Conservation (phyloP, 2,888 invertebrate species). For the Heteromyza rotundicornis region DNA sequence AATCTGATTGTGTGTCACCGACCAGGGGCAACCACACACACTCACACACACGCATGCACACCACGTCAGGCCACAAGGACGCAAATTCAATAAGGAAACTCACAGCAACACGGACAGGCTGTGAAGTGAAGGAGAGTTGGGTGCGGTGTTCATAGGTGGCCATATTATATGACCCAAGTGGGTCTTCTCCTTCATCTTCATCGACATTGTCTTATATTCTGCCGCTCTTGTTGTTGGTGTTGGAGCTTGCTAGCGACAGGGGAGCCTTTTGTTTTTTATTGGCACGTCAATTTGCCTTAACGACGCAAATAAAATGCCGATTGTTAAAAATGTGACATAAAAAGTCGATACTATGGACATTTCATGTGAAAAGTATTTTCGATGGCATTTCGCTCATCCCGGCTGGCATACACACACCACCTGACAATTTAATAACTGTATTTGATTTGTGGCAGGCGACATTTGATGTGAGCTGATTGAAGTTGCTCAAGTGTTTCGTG, state of each 20-base stretch:
- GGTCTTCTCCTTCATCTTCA: neutral
- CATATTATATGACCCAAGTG: neutral
- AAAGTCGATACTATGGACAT: neutral
- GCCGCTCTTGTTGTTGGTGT: neutral
- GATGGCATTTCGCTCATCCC: neutral
- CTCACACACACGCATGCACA: no score
- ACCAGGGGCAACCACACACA: neutral
- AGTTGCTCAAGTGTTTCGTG: neutral
- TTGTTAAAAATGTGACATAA: slow-evolving; percentile 24
- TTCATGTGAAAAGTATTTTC: neutral
- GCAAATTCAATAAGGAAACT: slow-evolving; percentile 1
- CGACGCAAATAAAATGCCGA: slow-evolving; percentile 26
- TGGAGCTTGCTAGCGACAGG: slow-evolving; percentile 19
- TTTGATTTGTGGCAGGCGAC: slow-evolving; percentile 3
- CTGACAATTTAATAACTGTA: slow-evolving; percentile 7
- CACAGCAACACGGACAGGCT: neutral
- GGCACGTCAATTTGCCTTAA: slow-evolving; percentile 39
- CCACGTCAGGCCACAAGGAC: slow-evolving; percentile 1
- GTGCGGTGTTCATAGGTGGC: neutral
- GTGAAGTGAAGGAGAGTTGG: no score
- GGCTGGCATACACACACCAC: no score
- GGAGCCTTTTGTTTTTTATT: slow-evolving; percentile 29
- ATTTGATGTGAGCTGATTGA: slow-evolving; percentile 1
- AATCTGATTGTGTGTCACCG: slow-evolving; percentile 16
- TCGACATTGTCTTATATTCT: neutral